A percentile compares a stretch with the other conserved stretches of the same genome.
These are phyloP conservation scores for Microvelia longipes DNA, from an alignment of 1,140 invertebrate species.

Conservation along the genomic window DNA sequence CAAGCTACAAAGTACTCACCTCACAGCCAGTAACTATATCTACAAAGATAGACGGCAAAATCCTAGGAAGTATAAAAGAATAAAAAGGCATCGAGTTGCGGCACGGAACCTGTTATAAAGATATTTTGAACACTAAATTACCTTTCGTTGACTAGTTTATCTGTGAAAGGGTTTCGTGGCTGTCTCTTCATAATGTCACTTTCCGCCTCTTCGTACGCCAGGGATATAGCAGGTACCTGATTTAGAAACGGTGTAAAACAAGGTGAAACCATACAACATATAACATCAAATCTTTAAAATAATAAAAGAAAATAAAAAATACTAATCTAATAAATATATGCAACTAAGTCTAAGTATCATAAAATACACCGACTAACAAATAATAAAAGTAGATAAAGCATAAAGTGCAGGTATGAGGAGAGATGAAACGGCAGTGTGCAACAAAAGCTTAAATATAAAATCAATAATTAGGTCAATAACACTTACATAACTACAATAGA, in stretches of 20 bases:
- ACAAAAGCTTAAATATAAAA: constrained; percentile 10
- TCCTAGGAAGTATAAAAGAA: constrained; percentile 7
- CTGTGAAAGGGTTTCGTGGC: constrained; percentile 82
- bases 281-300: constrained; percentile 12
- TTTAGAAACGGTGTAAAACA: constrained; percentile 24
- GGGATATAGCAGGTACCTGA: constrained; percentile 92
- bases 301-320: constrained; percentile 17
- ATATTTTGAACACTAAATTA: constrained; percentile 34
- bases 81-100: constrained; percentile 14
- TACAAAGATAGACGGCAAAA: neutral
- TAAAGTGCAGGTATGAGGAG: constrained; percentile 17
- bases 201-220: constrained; percentile 96
- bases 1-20: neutral
- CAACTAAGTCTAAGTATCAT: neutral
- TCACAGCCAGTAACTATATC: neutral
- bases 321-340: constrained; percentile 12
- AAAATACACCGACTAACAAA: constrained; percentile 13
- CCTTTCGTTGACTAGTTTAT: constrained; percentile 99
- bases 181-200: constrained; percentile 98
- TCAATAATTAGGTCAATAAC: too few species aligned
- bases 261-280: constrained; percentile 20
- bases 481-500: too few species aligned
- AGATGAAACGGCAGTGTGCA: constrained; percentile 9
- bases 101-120: constrained; percentile 3
- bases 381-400: constrained; percentile 12